These are phyloP conservation scores for Amphibalanus amphitrite DNA, from an alignment of 1,140 invertebrate species.

Conservation along the genomic window DNA sequence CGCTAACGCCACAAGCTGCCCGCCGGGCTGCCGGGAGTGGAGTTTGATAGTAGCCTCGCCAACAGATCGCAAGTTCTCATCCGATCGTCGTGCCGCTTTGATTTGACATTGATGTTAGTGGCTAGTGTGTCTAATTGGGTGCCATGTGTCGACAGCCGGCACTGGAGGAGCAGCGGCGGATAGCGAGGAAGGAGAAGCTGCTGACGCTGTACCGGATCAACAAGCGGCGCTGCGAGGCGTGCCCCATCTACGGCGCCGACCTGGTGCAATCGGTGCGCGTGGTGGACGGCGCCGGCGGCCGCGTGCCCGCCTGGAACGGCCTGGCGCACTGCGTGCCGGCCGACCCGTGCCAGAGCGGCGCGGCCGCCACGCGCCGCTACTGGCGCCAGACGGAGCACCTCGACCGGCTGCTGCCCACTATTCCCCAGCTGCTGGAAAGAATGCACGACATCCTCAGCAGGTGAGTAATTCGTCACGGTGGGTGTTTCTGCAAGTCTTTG, in stretches of 20 bases:
- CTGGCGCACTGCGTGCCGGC: constrained; percentile 35
- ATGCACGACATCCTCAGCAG: constrained; percentile 40
- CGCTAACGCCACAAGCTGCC: too few relatives aligned
- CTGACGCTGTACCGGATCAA: constrained; percentile 44
- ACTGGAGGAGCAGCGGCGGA: constrained; percentile 36
- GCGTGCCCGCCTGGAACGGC: constrained; percentile 28
- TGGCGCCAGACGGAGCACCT: constrained; percentile 37
- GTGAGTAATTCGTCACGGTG: not conserved
- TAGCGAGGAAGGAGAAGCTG: constrained; percentile 38
- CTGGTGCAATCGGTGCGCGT: constrained; percentile 36
- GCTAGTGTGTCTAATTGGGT: too few relatives aligned
- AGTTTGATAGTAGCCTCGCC: too few relatives aligned
- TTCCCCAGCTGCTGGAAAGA: constrained; percentile 43
- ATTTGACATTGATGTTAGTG: too few relatives aligned
- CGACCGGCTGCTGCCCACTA: constrained; percentile 39
- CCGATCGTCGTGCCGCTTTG: too few relatives aligned
- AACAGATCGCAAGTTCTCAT: too few relatives aligned
- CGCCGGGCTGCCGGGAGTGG: too few relatives aligned
- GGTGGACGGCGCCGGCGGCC: constrained; percentile 21
- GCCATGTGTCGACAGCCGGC: too few relatives aligned
- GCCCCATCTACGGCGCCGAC: constrained; percentile 71
- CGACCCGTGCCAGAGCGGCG: constrained; percentile 9
- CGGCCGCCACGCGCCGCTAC: constrained; percentile 20
- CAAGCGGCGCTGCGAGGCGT: constrained; percentile 50
- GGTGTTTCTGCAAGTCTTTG: not conserved